Base-by-base conservation (phyloP, 2,888 invertebrate genomes). In the Harmothoe impar region DNA sequence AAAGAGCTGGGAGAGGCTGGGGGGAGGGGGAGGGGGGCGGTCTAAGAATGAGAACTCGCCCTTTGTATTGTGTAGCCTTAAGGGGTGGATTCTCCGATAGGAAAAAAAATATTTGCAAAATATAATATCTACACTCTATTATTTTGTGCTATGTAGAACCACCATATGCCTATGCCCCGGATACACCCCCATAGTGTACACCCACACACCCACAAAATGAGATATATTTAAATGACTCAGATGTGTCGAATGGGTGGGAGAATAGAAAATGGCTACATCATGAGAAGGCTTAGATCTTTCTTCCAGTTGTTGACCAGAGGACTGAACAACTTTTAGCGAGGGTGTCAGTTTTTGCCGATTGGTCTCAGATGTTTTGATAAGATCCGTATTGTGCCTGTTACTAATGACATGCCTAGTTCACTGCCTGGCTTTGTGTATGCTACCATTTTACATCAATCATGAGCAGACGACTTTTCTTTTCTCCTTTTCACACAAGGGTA, bases 341-440 rank as follows among this genome's bases (percentile, higher is more conserved):
- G 72, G 29, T 10, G 3, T 29, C 25, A 25, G 25, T 72, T 72
- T 72, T 72, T 72, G n/a, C 29, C n/a, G 29, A 72, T 72, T 29
- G 72, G 72, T 72, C 72, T 72, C 31, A 72, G 72, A 72, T 72
- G 72, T 29, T 72, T 29, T 72, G 72, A 72, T 72, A 72, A 72
- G 25, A 29, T 72, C 29, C 72, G 3, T 25, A 72, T 29, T 72
- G 72, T 72, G 72, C 72, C 72, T 72, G 72, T 72, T 29, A 72
- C n/a, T 72, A 29, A 72, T 72, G 72, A 72, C 25, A 72, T 72
- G 72, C 29, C 29, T 62, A 62, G 20, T 62, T 43, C 72, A 72
- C 72, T 29, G 72, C 29, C n/a, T 0, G 29, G 72, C 29, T 29
- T 15, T 25, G 72, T 72, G 20, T 72, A 20, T 72, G 5, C 29